Conservation (phyloP, 2,113 vertebrate species). For the Rhinoptilus africanus region DNA sequence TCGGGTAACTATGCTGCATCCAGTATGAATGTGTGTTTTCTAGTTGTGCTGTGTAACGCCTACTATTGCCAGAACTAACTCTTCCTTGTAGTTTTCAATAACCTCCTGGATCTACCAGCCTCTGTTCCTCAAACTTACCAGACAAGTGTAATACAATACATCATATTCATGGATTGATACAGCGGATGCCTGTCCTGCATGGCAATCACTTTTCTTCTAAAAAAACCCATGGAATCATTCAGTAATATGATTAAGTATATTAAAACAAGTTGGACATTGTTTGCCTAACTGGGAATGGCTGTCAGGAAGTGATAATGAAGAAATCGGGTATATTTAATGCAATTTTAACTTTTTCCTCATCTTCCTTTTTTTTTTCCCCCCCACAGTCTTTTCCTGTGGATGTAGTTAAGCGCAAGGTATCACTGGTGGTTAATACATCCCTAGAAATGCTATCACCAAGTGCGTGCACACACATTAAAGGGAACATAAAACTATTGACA, state of each 20-base stretch:
- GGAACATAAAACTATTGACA: neutral
- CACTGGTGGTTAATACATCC: neutral
- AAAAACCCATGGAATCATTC: neutral
- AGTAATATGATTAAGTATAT: neutral
- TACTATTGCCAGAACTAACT: neutral
- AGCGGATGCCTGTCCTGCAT: neutral
- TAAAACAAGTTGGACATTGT: neutral
- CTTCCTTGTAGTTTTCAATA: neutral
- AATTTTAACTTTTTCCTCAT: neutral
- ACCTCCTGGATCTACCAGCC: neutral
- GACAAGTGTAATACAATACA: neutral
- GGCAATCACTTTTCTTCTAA: neutral
- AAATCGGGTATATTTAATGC: neutral
- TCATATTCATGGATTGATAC: neutral
- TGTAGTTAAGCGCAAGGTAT: neutral
- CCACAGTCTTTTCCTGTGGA: neutral
- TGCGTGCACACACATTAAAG: neutral
- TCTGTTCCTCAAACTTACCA: neutral
- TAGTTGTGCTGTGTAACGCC: neutral
- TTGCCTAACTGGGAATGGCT: neutral
- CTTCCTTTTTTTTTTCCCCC: neutral
- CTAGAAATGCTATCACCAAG: neutral
- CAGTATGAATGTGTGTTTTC: fast-evolving
- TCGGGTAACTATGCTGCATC: neutral
- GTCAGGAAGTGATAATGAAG: neutral